Evolutionary conservation across 1,140 invertebrate species (phyloP).

Genomic region (Calliphora vicina): DNA sequence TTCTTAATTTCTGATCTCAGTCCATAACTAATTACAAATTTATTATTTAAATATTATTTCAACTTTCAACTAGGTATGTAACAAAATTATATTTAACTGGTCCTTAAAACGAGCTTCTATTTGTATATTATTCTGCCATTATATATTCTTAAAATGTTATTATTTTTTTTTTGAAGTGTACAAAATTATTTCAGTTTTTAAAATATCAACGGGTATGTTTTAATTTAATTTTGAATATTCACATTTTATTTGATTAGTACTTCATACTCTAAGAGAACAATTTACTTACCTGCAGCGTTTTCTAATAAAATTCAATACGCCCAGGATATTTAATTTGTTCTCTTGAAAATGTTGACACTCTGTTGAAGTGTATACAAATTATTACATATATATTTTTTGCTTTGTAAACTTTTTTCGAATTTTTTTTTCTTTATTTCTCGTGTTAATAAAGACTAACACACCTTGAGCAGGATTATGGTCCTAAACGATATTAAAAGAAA

Average conservation of each 20-base stretch:
- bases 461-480: background rate
- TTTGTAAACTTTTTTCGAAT: background rate
- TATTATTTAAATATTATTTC: no score
- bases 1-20: no score
- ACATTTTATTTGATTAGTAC: background rate
- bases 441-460: background rate
- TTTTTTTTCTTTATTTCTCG: background rate
- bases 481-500: background rate
- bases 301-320: no score
- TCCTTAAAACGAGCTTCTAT: background rate
- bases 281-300: no score
- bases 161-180: background rate
- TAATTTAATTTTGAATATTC: background rate
- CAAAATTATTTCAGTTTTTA: background rate
- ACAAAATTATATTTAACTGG: background rate
- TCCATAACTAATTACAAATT: no score
- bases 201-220: background rate
- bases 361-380: no score
- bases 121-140: background rate
- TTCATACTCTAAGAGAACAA: background rate
- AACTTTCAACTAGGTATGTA: no score
- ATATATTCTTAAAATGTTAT: background rate
- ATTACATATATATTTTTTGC: background rate
- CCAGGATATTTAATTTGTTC: background rate
- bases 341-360: background rate